Evolutionary conservation across 2,797 vertebrate genomes (phyloP).

Genomic region (Philypnodon macrostomus): DNA sequence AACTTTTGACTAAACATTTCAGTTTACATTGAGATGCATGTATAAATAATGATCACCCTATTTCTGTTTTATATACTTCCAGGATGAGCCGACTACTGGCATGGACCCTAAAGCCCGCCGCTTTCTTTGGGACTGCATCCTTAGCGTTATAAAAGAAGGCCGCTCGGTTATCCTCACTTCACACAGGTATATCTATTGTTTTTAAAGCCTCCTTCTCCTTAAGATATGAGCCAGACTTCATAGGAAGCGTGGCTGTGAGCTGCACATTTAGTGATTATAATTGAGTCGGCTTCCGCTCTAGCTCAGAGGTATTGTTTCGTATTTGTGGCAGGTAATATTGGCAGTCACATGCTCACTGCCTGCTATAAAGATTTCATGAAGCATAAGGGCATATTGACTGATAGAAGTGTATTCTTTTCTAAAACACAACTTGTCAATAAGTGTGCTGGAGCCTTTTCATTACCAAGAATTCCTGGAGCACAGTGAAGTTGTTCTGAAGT

Average conservation of each 20-base stretch:
- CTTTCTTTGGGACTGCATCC: slow-evolving; percentile 95
- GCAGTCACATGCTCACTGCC: slow-evolving; percentile 37
- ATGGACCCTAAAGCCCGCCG: slow-evolving; percentile 98
- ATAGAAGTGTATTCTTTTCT: slow-evolving; percentile 21
- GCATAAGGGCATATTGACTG: slow-evolving; percentile 54
- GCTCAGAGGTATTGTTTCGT: slow-evolving; percentile 47
- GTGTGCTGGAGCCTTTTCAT: slow-evolving; percentile 49
- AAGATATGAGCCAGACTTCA: slow-evolving; percentile 22
- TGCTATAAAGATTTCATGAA: slow-evolving; percentile 55
- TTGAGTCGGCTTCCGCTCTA: slow-evolving; percentile 38
- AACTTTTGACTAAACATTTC: neutral
- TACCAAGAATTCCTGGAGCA: slow-evolving; percentile 43
- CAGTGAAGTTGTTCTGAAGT: slow-evolving; percentile 41
- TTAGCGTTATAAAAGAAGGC: slow-evolving; percentile 93
- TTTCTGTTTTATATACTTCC: slow-evolving; percentile 7
- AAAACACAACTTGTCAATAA: slow-evolving; percentile 57
- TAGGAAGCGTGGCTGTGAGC: slow-evolving; percentile 4
- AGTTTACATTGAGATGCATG: neutral
- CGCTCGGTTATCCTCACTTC: slow-evolving; percentile 95
- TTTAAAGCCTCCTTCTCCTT: neutral
- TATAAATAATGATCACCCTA: neutral
- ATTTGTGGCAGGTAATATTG: slow-evolving; percentile 29
- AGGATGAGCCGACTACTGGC: slow-evolving; percentile 98
- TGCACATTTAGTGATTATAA: slow-evolving; percentile 35
- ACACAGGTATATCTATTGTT: slow-evolving; percentile 82